phyloP scores from a whole-genome alignment of 2,797 vertebrate genomes.

The Zenarchopterus dispar region DNA sequence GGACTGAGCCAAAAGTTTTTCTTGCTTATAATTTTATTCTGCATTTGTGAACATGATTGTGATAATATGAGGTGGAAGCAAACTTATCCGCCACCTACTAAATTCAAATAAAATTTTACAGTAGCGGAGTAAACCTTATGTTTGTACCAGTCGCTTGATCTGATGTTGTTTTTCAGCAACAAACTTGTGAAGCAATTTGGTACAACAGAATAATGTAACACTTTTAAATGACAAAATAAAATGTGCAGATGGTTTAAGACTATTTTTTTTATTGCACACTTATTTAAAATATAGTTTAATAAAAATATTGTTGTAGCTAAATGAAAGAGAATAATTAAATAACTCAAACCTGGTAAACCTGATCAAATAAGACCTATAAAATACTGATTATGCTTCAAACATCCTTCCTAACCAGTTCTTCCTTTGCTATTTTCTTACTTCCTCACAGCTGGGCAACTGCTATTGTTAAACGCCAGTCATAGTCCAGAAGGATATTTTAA shows the following conservation, averaged over 20 bases:
- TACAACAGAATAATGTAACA: too few species aligned
- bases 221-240: too few species aligned
- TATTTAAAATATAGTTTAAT: background rate
- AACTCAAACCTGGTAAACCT: too few species aligned
- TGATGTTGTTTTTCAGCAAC: slow-evolving; percentile 1
- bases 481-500: background rate
- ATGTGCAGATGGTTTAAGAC: background rate
- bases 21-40: slow-evolving; percentile 8
- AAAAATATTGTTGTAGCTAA: background rate
- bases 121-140: slow-evolving; percentile 19
- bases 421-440: slow-evolving; percentile 14
- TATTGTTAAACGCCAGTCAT: slow-evolving; percentile 5
- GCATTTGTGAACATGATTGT: slow-evolving; percentile 29
- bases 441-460: slow-evolving; percentile 27
- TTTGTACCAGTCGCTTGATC: slow-evolving; percentile 23
- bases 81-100: too few species aligned
- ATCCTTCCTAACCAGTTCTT: slow-evolving; percentile 15
- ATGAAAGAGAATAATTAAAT: background rate
- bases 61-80: slow-evolving; percentile 8
- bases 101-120: slow-evolving; percentile 2
- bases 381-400: slow-evolving; percentile 2
- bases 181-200: background rate
- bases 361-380: slow-evolving; percentile 7
- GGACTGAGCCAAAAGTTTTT: slow-evolving; percentile 53
- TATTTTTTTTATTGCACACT: background rate